Base-by-base conservation (phyloP, 2,888 invertebrate genomes). In the Eilema depressum region DNA sequence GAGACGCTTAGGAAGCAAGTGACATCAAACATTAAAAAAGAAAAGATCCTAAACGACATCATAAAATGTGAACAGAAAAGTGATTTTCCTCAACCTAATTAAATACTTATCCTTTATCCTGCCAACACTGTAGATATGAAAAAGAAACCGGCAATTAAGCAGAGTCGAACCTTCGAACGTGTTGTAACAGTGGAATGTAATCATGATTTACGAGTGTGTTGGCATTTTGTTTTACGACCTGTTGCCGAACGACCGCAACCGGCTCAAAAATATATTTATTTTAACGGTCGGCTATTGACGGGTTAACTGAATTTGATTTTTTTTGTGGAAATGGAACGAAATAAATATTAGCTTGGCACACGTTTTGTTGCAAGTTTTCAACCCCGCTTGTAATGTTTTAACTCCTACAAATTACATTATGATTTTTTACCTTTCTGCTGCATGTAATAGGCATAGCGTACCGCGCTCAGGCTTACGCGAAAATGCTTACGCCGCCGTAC, bases 171-270 rank as follows among this genome's bases (percentile, higher is more conserved):
- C 75, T 80, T 70, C 68, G 59, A 65, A 33, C 56, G 53, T 71
- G 77, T 81, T 65, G 77, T 77, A 83, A 80, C 66, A 68, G 41
- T 66, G 66, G 74, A 80, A 81, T 81, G 82, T 71, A 76, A 75
- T 79, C 77, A 76, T 74, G 74, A 81, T 79, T 79, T 80, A 83
- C 64, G 66, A 74, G 65, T 73, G 65, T 74, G 76, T 72, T 68
- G 59, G 70, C 66, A 64, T 80, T 72, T 61, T 75, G 70, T 72
- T 75, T 77, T 78, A 74, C 59, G 23, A 63, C 60, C 47, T 25
- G 67, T 72, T 71, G 47, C 64, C 17, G 60, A 74, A 75, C 66
- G 26, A 75, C 70, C 64, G 62, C 66, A 33, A 81, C 70, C 67
- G 62, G 74, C 71, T 77, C 69, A 65, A 47, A 41, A 60, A 63